Evolutionary conservation across 2,797 vertebrate species (phyloP), one percentile per base, ranked within the genome.

Genomic region (Buceros bicornis): DNA sequence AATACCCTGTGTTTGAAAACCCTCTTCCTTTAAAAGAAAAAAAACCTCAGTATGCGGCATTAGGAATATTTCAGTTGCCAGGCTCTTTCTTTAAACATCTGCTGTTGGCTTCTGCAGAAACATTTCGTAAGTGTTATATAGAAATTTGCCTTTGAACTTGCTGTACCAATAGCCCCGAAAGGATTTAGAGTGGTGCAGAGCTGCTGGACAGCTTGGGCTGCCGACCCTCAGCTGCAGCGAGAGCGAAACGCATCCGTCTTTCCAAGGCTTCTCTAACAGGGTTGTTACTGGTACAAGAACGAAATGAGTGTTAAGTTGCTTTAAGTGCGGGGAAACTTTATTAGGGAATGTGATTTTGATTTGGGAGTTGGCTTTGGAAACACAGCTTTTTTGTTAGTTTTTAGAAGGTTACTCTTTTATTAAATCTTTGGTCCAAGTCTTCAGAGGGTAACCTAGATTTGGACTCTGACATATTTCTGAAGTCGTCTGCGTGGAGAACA

Each of bases 1-100:
- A 66, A 89, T 93, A 96, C 69, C 25, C 62, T 81, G 47, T 72
- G 71, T 92, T 74, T 94, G 53, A 83, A 92, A 84, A 12, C 26
- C 5, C 51, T 82, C 33, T 81, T 87, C 40, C 54, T 43, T 89
- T 85, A 54, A 62, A 85, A 48, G 19, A 35, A 25, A 28, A 61
- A 48, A 12, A 47, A 45, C 8, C 0, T 6, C 40, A 54, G 2
- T 5, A 4, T 20, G 14, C 7, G 60, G 5, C 21, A 29, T 56
- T 53, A 64, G 50, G 48, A 81, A 57, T 76, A 80, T 48, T 57
- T n/a, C 45, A 35, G 8, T 84, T 86, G 67, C 37, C 31, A 62
- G 7, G 6, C 14, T 50, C 6, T 8, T 37, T 84, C 22, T 87
- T 76, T 78, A 77, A 65, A 43, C 4, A 8, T 26, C 16, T 66